Conservation (phyloP, 2,113 vertebrate species). For the Chloroceryle aenea region DNA sequence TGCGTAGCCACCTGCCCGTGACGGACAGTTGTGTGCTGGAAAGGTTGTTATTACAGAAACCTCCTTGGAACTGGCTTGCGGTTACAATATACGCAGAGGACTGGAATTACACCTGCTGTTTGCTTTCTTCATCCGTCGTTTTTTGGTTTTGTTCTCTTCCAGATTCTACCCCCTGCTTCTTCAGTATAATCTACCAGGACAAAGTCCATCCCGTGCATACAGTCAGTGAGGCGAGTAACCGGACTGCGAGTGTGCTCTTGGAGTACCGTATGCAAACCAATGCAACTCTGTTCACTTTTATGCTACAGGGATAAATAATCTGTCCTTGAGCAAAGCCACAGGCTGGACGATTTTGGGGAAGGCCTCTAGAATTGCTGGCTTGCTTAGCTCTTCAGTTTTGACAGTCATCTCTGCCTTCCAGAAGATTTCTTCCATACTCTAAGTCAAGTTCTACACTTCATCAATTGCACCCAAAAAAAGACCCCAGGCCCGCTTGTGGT, state of each 20-base stretch:
- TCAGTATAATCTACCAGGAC: neutral
- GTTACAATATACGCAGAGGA: neutral
- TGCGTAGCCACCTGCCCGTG: neutral
- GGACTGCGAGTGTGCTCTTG: neutral
- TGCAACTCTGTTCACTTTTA: neutral
- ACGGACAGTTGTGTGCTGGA: neutral
- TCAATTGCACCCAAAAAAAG: neutral
- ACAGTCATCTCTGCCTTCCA: neutral
- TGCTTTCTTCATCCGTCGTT: neutral
- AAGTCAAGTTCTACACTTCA: neutral
- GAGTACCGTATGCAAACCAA: rapidly evolving
- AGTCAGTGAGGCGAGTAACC: neutral
- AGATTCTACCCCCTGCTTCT: neutral
- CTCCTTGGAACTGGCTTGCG: neutral
- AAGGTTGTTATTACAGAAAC: neutral
- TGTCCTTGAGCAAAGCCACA: neutral
- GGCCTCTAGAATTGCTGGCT: neutral
- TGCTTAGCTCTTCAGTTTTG: neutral
- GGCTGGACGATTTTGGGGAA: neutral
- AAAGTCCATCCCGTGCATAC: neutral
- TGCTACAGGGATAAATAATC: neutral
- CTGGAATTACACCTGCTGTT: neutral
- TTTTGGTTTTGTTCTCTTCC: neutral
- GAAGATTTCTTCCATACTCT: neutral
- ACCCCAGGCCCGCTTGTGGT: neutral